Evolutionary conservation across 92 coral and sea anemone species (phyloP), one percentile per base, ranked within the genome.

Genomic region (Ricordea florida): DNA sequence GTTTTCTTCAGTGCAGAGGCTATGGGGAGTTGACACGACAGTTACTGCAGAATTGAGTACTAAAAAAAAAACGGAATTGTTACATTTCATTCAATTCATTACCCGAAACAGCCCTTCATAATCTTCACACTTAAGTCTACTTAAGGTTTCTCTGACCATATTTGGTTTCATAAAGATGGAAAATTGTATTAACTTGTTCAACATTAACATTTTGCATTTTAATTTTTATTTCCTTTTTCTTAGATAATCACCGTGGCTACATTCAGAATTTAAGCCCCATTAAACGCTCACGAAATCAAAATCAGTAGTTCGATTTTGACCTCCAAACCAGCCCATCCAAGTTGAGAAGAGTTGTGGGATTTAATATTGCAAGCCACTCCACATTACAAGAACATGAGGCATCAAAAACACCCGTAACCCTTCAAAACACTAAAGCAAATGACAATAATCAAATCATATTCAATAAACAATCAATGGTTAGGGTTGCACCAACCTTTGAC

Each of bases 241-340:
- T 53, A 65, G 83, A 55, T 51, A 60, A 15, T 38, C 74, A 63
- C 58, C 67, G 59, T 68, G 85, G 85, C 72, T 79, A 40, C 71
- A 69, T 69, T 44, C 78, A 67, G 17, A 61, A 79, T 38, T 45
- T 69, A 29, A 58, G 64, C 17, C 78, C 78, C 6, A 55, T 72
- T 0, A 85, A 85, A 79, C 44, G 80, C 25, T 79, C 91, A n/a
- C 74, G 20, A 21, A 85, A 36, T 42, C 67, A 85, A 26, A 79
- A 56, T 45, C 63, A 79, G 27, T 79, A 78, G 91, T 79, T 29
- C 34, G 79, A 85, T 18, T 85, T 85, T 17, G 20, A 62, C 23
- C 47, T 85, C 6, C 81, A 78, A 51, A 77, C 90, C 15, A 78
- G 81, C 41, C 85, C 85, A 10, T 36, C 56, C 24, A 85, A 85